Evolutionary conservation across 2,797 vertebrate species (phyloP).

Genomic region (Hippopotamyrus pictus): DNA sequence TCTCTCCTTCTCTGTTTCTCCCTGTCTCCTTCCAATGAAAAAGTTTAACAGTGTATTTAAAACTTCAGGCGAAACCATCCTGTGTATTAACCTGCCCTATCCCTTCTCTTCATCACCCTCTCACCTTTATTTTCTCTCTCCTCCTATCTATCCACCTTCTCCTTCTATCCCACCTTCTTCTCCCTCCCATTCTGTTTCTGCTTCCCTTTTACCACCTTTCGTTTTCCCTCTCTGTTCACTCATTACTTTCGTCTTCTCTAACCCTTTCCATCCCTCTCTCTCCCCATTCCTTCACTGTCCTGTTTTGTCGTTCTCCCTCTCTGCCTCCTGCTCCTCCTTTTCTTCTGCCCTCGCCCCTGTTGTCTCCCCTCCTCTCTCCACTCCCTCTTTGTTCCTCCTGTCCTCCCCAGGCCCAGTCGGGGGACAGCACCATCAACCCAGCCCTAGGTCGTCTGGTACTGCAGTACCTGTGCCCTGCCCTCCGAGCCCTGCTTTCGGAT

Average conservation of each 20-base stretch:
- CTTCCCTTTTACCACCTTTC: constrained; percentile 7
- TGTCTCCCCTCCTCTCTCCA: constrained; percentile 17
- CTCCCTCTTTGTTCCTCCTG: constrained; percentile 5
- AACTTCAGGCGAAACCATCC: neutral
- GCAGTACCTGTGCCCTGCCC: constrained; percentile 81
- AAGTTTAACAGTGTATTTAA: constrained; percentile 16
- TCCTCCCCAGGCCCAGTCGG: constrained; percentile 75
- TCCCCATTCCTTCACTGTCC: constrained; percentile 5
- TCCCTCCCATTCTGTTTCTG: neutral
- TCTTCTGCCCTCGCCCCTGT: constrained; percentile 28
- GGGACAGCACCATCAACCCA: constrained; percentile 86
- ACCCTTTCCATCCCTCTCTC: neutral
- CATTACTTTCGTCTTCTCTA: neutral
- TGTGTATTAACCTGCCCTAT: constrained; percentile 27
- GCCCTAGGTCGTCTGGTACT: constrained; percentile 83
- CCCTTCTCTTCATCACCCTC: constrained; percentile 24
- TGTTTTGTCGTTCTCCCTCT: constrained; percentile 27
- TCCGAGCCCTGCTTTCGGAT: constrained; percentile 75
- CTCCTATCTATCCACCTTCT: constrained; percentile 26
- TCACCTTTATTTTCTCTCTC: constrained; percentile 25
- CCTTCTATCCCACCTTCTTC: constrained; percentile 22
- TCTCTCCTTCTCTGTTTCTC: constrained; percentile 25
- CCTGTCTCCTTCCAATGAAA: constrained; percentile 26
- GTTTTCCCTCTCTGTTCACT: neutral
- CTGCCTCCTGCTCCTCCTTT: constrained; percentile 23